phyloP scores from a whole-genome alignment of 2,888 invertebrate species.

The Tromatobia lineatoria region DNA sequence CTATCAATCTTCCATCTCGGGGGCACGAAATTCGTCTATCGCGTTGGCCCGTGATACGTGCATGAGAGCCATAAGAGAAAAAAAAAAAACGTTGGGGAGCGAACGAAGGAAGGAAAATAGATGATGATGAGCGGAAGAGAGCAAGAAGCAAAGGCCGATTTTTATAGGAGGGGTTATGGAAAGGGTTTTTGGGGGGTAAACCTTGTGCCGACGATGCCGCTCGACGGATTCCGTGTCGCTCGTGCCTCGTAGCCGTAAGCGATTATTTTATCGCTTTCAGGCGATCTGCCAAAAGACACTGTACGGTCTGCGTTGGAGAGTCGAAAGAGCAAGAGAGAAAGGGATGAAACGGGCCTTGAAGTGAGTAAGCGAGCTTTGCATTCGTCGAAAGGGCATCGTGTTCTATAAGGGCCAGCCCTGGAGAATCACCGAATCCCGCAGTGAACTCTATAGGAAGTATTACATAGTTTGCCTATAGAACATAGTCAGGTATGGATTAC shows the following conservation, averaged over 20 bases:
- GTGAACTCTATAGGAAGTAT: slow-evolving; percentile 38
- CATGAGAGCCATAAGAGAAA: slow-evolving; percentile 22
- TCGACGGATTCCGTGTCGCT: slow-evolving; percentile 42
- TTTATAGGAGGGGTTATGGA: slow-evolving; percentile 7
- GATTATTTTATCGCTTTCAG: slow-evolving; percentile 82
- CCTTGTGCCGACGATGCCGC: slow-evolving; percentile 22
- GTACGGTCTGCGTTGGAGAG: slow-evolving; percentile 49
- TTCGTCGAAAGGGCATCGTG: slow-evolving; percentile 72
- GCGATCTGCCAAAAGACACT: slow-evolving; percentile 81
- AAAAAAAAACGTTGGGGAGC: slow-evolving; percentile 6
- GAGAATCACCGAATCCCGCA: slow-evolving; percentile 67
- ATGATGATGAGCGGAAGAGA: slow-evolving; percentile 68
- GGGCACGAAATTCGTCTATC: slow-evolving; percentile 61
- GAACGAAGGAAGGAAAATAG: slow-evolving; percentile 14
- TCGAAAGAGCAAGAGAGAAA: slow-evolving; percentile 20
- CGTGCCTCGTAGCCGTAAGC: slow-evolving; percentile 78
- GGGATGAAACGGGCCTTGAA: slow-evolving; percentile 25
- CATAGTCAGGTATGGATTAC: not conserved
- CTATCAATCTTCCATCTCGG: slow-evolving; percentile 75
- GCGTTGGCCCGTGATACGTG: slow-evolving; percentile 38
- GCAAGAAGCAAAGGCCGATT: slow-evolving; percentile 59
- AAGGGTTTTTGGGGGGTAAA: slow-evolving; percentile 3
- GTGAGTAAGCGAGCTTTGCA: slow-evolving; percentile 57
- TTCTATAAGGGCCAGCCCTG: slow-evolving; percentile 51
- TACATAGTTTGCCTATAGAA: slow-evolving; percentile 16